These are phyloP conservation scores for Lamellibrachia satsuma DNA, from an alignment of 2,888 invertebrate species.

Conservation along the genomic window DNA sequence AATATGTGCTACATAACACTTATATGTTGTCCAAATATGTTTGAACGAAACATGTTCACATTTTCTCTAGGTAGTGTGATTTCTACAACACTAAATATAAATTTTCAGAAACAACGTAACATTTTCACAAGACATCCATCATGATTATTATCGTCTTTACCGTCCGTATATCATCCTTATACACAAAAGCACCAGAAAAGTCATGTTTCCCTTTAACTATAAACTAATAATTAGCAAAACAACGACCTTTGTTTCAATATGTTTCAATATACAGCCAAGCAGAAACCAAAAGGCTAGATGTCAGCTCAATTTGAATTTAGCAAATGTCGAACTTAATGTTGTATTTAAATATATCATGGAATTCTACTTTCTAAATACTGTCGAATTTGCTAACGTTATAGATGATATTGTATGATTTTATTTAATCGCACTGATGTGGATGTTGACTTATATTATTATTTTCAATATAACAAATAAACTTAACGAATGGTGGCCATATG, in stretches of 20 bases:
- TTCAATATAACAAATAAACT: too few relatives aligned
- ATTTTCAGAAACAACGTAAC: background rate
- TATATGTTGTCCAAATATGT: too few relatives aligned
- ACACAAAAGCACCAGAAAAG: too few relatives aligned
- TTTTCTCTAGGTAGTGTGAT: background rate
- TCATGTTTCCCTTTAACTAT: background rate
- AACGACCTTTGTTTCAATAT: background rate
- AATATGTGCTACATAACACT: too few relatives aligned
- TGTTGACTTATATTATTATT: too few relatives aligned
- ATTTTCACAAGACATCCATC: background rate
- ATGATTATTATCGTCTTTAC: background rate
- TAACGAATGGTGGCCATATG: too few relatives aligned
- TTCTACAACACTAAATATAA: background rate
- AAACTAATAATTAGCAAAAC: background rate
- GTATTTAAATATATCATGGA: background rate
- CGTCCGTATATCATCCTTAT: background rate
- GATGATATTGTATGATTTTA: background rate
- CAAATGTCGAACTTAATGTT: background rate
- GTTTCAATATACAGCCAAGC: background rate
- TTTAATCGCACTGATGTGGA: background rate
- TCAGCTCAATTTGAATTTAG: background rate
- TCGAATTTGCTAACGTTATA: background rate
- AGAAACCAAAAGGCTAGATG: background rate
- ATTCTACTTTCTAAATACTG: background rate
- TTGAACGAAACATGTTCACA: background rate